Conservation (phyloP, 2,113 vertebrate species). For the Panthera uncia region DNA sequence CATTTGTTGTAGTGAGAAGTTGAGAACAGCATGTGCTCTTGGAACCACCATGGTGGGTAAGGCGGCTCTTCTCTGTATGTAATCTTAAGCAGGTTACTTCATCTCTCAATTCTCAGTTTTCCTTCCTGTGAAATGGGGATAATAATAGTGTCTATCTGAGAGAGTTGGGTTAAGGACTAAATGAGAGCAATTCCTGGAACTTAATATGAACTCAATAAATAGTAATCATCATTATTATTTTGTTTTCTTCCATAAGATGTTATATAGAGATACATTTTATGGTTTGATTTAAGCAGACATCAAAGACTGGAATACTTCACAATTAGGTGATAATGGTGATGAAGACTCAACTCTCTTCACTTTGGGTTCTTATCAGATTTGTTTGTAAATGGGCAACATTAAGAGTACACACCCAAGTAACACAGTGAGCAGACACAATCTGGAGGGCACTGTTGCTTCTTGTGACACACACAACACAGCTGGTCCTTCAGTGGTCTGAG, state of each 20-base stretch:
- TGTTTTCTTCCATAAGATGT: background rate
- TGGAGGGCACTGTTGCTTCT: rapidly evolving
- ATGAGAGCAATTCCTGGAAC: background rate
- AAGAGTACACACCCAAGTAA: background rate
- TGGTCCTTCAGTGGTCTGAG: background rate
- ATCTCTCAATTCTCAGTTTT: background rate
- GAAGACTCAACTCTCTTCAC: background rate
- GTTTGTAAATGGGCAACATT: background rate
- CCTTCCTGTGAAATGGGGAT: background rate
- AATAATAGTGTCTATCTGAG: background rate
- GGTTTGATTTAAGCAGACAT: background rate
- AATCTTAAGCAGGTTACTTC: background rate
- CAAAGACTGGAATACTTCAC: background rate
- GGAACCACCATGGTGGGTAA: background rate
- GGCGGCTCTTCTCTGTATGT: background rate
- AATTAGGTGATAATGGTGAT: background rate
- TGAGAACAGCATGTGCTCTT: background rate
- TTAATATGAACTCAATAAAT: background rate
- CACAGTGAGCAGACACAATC: rapidly evolving
- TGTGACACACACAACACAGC: rapidly evolving
- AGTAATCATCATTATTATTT: background rate
- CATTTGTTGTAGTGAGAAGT: rapidly evolving
- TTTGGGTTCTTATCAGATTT: background rate
- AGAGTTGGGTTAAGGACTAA: background rate
- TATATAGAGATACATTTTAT: background rate